Base-by-base conservation (phyloP, 2,113 vertebrate species). In the Pipra filicauda region DNA sequence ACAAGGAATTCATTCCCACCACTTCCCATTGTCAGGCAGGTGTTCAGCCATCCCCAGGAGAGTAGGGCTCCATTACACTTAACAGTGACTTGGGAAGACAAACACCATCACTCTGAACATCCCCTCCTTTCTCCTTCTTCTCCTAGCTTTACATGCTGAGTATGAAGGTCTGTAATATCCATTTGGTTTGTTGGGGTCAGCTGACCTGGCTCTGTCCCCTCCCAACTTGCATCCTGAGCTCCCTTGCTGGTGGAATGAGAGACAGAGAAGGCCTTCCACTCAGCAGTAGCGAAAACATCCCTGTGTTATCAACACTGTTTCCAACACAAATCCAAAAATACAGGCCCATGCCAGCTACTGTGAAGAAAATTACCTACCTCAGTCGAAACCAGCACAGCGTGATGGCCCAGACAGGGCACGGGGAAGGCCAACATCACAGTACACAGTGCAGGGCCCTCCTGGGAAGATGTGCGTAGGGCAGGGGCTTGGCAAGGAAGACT, bases 381-480 rank as follows among this genome's bases (percentile, higher is more conserved):
- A 6, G 41, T 43, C 43, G 33, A 84, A 64, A 33, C 22, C 65
- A 70, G 55, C 48, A 6, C 21, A 55, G n/a, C 14, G 26, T 4
- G 2, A 49, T 1, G 13, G 37, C 51, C 44, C 46, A 41, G 51
- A 55, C 8, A 4, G 28, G 15, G 17, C 30, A 14, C 11, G 11
- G n/a, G 48, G 48, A 72, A 64, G 62, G 62, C 22, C 31, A 72
- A 1, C 0, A 2, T 8, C 2, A 0, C 11, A 2, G 5, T 26
- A 39, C 28, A 22, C 1, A 3, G 21, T 7, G 30, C 3, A 1
- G 57, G 18, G 18, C 18, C 37, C 26, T 48, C 35, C 64, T 23
- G 9, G 27, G 35, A 59, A 51, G 0, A 0, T 17, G 11, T 55
- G n/a, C 0, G 0, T 31, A 39, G 43, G n/a, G n/a, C 41, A 58